Evolutionary conservation across 2,797 vertebrate genomes (phyloP).

Genomic region (Semotilus atromaculatus): DNA sequence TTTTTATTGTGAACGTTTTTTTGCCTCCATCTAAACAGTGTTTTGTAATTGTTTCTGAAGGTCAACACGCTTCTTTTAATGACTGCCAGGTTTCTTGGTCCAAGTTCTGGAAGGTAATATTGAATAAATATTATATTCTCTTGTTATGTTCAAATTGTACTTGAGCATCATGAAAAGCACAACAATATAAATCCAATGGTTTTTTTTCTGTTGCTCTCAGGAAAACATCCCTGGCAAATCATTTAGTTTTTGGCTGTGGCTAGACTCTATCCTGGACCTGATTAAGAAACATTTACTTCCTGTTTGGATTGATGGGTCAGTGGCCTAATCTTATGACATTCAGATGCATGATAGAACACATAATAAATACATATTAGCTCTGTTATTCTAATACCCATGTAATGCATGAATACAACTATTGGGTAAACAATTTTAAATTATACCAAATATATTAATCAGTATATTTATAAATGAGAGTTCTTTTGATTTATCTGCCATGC

Average conservation of each 20-base stretch:
- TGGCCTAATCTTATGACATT: background rate
- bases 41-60: slow-evolving; percentile 72
- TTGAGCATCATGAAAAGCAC: background rate
- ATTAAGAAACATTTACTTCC: slow-evolving; percentile 96
- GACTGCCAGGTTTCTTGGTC: slow-evolving; percentile 93
- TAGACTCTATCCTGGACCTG: slow-evolving; percentile 95
- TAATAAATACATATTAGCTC: background rate
- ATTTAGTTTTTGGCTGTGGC: slow-evolving; percentile 97
- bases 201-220: slow-evolving; percentile 66
- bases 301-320: slow-evolving; percentile 97
- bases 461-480: background rate
- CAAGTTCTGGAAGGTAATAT: slow-evolving; percentile 92
- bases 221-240: slow-evolving; percentile 93
- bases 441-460: background rate
- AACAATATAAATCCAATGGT: background rate
- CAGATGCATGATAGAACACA: background rate
- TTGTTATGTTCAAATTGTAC: background rate
- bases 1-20: background rate
- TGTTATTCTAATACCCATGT: background rate
- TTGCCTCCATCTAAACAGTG: slow-evolving; percentile 1
- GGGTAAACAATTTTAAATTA: background rate
- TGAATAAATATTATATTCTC: background rate
- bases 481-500: background rate
- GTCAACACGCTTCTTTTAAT: slow-evolving; percentile 81
- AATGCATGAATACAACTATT: background rate